Conservation (phyloP, 2,888 invertebrate species). For the Theretra japonica region DNA sequence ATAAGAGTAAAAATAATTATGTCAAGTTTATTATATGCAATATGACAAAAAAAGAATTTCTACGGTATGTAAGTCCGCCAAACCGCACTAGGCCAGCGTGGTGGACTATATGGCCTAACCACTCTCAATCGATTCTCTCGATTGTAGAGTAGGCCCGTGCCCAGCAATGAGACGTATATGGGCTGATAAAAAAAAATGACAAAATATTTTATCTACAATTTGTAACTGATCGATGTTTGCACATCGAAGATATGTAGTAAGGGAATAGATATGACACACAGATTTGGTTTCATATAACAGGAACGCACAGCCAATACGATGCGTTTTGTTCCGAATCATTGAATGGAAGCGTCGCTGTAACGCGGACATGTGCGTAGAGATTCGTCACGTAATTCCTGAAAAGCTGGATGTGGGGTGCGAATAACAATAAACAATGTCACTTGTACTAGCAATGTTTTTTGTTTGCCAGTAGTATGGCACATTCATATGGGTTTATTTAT, state of each 20-base stretch:
- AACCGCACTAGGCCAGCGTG: no score
- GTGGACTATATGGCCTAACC: no score
- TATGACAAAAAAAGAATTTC: no score
- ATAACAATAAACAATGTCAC: conserved; percentile 6
- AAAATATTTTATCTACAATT: no score
- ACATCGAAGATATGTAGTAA: conserved; percentile 36
- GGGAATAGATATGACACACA: conserved; percentile 48
- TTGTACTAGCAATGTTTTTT: neutral
- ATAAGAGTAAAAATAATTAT: no score
- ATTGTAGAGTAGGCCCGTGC: no score
- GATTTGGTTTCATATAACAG: conserved; percentile 50
- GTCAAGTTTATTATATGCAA: no score
- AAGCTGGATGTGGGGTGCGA: conserved; percentile 3
- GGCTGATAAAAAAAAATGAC: no score
- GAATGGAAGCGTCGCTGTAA: conserved; percentile 50
- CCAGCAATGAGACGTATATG: no score
- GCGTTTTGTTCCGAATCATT: conserved; percentile 50
- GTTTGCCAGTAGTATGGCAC: neutral
- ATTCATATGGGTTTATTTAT: neutral
- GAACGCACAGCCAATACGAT: conserved; percentile 45
- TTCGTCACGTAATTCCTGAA: conserved; percentile 40
- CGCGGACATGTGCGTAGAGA: conserved; percentile 39
- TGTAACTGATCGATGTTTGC: no score
- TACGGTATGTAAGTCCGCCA: no score
- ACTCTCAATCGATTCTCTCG: no score